phyloP scores from a whole-genome alignment of 1,140 invertebrate genomes.

The Metopolophium dirhodum region DNA sequence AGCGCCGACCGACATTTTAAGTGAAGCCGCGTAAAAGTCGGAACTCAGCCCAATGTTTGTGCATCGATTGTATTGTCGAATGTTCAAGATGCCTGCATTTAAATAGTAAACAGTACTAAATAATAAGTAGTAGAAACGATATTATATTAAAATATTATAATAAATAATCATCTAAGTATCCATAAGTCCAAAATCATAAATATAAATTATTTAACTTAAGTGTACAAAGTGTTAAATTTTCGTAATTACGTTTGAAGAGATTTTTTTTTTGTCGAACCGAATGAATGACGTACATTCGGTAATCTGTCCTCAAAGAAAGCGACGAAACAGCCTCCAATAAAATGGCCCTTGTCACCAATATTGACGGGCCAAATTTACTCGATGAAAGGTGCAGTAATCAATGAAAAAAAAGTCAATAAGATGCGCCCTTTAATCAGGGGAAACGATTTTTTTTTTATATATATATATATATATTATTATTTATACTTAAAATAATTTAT shows the following conservation, averaged over 20 bases:
- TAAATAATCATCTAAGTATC: slow-evolving; percentile 45
- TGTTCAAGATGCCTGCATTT: slow-evolving; percentile 57
- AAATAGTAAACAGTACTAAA: slow-evolving; percentile 55
- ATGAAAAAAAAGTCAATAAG: slow-evolving; percentile 34
- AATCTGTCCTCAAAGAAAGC: slow-evolving; percentile 55
- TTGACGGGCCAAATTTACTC: slow-evolving; percentile 55
- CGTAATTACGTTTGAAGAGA: slow-evolving; percentile 48
- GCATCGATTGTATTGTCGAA: slow-evolving; percentile 57
- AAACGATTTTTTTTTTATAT: slow-evolving; percentile 37
- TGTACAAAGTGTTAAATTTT: slow-evolving; percentile 57
- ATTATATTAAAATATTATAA: slow-evolving; percentile 48
- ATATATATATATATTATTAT: slow-evolving; percentile 22
- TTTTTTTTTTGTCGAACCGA: slow-evolving; percentile 54
- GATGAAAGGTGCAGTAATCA: slow-evolving; percentile 56
- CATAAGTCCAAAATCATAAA: slow-evolving; percentile 57
- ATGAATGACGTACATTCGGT: slow-evolving; percentile 45
- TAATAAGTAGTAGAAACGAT: slow-evolving; percentile 57
- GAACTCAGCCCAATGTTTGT: slow-evolving; percentile 55
- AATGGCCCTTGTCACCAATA: slow-evolving; percentile 56
- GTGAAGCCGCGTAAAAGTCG: slow-evolving; percentile 57
- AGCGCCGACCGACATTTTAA: slow-evolving; percentile 56
- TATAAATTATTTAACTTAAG: slow-evolving; percentile 57
- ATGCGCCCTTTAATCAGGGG: slow-evolving; percentile 23
- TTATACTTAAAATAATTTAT: slow-evolving; percentile 13
- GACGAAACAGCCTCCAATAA: slow-evolving; percentile 56